These are phyloP conservation scores for Neomonachus schauinslandi DNA, from an alignment of 2,113 vertebrate species.

Conservation along the genomic window DNA sequence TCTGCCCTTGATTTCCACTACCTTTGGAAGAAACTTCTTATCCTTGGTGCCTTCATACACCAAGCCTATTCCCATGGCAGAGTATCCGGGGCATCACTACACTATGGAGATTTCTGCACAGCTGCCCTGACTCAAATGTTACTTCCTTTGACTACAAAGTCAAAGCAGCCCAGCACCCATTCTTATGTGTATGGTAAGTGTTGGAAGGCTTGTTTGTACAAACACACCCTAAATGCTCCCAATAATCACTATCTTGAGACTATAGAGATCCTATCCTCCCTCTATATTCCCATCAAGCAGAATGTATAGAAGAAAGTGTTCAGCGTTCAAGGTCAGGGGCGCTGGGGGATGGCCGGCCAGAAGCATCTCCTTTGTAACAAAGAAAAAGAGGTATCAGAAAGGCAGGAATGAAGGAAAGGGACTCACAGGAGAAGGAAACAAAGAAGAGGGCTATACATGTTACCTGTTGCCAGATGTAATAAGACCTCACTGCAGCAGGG, in stretches of 20 bases:
- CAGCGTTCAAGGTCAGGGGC: not conserved
- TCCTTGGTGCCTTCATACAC: not conserved
- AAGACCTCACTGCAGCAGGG: not conserved
- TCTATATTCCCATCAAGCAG: not conserved
- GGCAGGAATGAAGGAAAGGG: not conserved
- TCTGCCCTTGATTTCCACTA: not conserved
- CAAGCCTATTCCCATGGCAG: not conserved
- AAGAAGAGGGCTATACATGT: not conserved
- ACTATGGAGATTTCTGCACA: not conserved
- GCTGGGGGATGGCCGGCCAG: not conserved
- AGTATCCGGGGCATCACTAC: not conserved
- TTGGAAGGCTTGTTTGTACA: not conserved
- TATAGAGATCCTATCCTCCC: not conserved
- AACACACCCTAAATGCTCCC: not conserved
- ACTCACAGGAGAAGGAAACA: not conserved
- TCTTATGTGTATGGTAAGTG: not conserved
- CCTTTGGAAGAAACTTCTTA: not conserved
- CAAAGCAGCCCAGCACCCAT: not conserved
- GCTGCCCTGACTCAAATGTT: not conserved
- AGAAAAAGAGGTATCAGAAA: not conserved
- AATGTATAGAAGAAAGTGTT: not conserved
- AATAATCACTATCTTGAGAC: not conserved
- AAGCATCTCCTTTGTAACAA: not conserved
- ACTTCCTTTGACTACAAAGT: not conserved
- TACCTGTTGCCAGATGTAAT: not conserved